Evolutionary conservation across 1,140 invertebrate genomes (phyloP).

Genomic region (Trichogramma pretiosum): DNA sequence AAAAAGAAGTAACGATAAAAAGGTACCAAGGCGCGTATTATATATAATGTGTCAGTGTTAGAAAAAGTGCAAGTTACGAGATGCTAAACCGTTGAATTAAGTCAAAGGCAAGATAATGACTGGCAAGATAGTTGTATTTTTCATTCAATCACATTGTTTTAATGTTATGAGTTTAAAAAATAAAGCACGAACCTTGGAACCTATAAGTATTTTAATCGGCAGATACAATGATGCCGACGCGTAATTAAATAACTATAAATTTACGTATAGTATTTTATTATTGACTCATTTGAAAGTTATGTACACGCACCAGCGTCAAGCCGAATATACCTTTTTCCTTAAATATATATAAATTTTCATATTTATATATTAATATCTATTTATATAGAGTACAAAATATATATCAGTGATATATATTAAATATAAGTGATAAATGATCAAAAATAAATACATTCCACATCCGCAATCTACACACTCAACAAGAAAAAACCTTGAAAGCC

Average conservation of each 20-base stretch:
- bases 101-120: slow-evolving; percentile 16
- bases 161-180: slow-evolving; percentile 11
- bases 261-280: slow-evolving; percentile 4
- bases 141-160: slow-evolving; percentile 2
- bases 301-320: slow-evolving; percentile 13
- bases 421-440: neutral
- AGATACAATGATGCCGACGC: slow-evolving; percentile 21
- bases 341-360: slow-evolving; percentile 1
- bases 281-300: neutral
- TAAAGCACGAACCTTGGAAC: slow-evolving; percentile 29
- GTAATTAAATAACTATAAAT: slow-evolving; percentile 16
- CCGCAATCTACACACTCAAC: neutral
- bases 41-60: neutral
- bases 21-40: slow-evolving; percentile 26
- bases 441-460: slow-evolving; percentile 1
- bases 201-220: slow-evolving; percentile 23
- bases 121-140: slow-evolving; percentile 12
- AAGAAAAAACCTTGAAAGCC: slow-evolving; percentile 1
- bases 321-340: slow-evolving; percentile 6
- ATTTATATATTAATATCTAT: no score
- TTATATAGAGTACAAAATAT: no score
- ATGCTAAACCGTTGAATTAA: neutral
- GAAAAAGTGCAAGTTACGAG: no score
- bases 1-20: slow-evolving; percentile 14
- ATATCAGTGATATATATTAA: no score